Conservation (phyloP, 1,140 invertebrate species). For the Macrosteles quadrilineatus region DNA sequence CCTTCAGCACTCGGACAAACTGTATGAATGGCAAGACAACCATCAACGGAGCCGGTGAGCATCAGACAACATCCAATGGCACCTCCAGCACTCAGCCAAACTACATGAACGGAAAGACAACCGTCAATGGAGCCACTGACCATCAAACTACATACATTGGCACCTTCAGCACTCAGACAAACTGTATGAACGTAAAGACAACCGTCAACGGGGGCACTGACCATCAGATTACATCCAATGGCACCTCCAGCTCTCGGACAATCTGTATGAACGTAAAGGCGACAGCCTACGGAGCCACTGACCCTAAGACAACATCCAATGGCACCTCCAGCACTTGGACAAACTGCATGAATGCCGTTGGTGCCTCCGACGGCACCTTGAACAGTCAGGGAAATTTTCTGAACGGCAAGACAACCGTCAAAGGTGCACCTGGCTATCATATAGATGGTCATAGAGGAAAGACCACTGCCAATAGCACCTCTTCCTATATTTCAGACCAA, state of each 20-base stretch:
- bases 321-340: too few species aligned
- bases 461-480: neutral
- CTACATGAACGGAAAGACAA: neutral
- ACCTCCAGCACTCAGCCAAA: too few species aligned
- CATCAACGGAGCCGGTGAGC: neutral
- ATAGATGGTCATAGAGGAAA: too few species aligned
- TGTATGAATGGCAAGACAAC: neutral
- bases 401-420: neutral
- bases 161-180: too few species aligned
- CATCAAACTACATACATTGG: neutral
- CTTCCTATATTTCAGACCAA: too few species aligned
- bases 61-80: neutral
- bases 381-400: neutral
- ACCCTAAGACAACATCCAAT: neutral
- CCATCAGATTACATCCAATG: neutral
- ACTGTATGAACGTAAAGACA: neutral
- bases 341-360: neutral
- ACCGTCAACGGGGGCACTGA: slow-evolving; percentile 1
- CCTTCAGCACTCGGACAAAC: neutral
- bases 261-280: too few species aligned
- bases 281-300: too few species aligned
- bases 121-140: neutral
- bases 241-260: too few species aligned
- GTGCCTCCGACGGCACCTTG: neutral
- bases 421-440: neutral